Evolutionary conservation across 2,797 vertebrate species (phyloP), one percentile per base, ranked within the genome.

Genomic region (Girardinus metallicus): DNA sequence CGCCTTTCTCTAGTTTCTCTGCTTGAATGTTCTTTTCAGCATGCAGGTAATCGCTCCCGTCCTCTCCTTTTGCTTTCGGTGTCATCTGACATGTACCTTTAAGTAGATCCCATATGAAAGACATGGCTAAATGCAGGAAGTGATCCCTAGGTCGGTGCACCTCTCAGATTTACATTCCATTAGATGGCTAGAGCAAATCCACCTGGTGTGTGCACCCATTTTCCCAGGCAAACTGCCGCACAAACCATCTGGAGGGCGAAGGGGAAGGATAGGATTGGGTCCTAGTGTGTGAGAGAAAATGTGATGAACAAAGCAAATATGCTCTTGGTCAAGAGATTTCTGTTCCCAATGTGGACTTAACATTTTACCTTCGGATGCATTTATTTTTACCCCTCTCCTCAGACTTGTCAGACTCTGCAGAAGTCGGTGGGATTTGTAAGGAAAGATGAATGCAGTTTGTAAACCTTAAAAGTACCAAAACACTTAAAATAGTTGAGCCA

Each of bases 131-230:
- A 85, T 31, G 79, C 86, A 87, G 85, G 82, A 83, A 72, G 83
- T 83, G 86, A 90, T 89, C 82, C 70, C 77, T 62, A 80, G 71
- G 81, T 90, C 86, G 79, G 64, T 74, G 78, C 76, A 84, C 80
- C 82, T 85, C 84, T 87, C 83, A 88, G 89, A 92, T 94, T 93
- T 93, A 94, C 91, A 93, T 95, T 91, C 88, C 91, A 93, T 94
- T 95, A 92, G 87, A 92, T 43, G 79, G 87, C 79, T 87, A 92
- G 93, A 94, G 92, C 92, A 93, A 91, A 91, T 92, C 93, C 93
- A 93, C 91, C 92, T 93, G 92, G 84, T 91, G 89, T 74, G 47
- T 77, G 88, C 83, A 85, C 83, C 83, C 90, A 74, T 84, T 89
- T 91, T 89, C 79, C 84, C 77, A 2, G 75, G 75, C 85, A 49